phyloP scores from a whole-genome alignment of 2,797 vertebrate species.

The Carcharodon carcharias region DNA sequence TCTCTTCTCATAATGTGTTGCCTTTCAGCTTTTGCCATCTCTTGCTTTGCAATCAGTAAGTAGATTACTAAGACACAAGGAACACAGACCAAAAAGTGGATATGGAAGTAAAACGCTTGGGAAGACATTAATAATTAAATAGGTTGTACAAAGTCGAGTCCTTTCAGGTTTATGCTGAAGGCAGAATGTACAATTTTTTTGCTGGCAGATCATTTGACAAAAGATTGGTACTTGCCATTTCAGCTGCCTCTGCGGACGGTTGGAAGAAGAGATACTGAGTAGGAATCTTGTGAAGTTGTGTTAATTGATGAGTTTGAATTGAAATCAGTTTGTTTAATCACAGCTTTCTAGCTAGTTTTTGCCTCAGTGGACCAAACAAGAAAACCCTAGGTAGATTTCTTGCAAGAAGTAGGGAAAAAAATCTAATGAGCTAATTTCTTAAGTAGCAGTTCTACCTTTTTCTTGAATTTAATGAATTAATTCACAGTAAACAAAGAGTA shows the following conservation, averaged over 20 bases:
- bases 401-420: background rate
- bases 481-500: background rate
- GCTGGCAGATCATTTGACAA: background rate
- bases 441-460: background rate
- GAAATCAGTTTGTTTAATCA: background rate
- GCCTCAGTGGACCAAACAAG: background rate
- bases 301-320: slow-evolving; percentile 13
- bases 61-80: background rate
- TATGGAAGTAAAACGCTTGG: background rate
- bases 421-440: background rate
- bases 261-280: background rate
- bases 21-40: background rate
- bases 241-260: background rate
- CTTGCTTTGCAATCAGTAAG: background rate
- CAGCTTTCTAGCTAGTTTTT: background rate
- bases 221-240: background rate
- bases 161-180: slow-evolving; percentile 4
- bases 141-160: background rate
- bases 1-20: background rate
- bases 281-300: background rate
- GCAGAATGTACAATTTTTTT: background rate
- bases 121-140: slow-evolving; percentile 23
- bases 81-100: background rate
- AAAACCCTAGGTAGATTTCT: background rate
- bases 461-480: slow-evolving; percentile 7